phyloP scores from a whole-genome alignment of 2,797 vertebrate species.

The Poeciliopsis paucimaculata region DNA sequence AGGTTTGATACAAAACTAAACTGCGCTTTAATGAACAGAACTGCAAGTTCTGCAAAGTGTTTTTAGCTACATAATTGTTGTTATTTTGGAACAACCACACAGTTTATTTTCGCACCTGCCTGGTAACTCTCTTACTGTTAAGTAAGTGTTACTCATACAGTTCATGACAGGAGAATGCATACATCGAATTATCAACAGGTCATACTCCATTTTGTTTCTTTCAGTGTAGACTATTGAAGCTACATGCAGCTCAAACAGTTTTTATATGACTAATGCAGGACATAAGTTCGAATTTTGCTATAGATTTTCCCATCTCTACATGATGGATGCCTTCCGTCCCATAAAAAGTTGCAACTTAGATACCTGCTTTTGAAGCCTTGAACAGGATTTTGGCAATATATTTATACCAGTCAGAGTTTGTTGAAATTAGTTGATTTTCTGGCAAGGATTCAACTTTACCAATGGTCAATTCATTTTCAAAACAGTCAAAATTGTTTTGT shows the following conservation, averaged over 20 bases:
- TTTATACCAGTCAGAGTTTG: neutral
- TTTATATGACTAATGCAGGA: neutral
- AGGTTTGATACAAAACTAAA: conserved; percentile 66
- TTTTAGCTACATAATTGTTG: conserved; percentile 34
- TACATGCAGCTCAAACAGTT: neutral
- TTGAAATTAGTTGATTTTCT: neutral
- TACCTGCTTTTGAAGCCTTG: neutral
- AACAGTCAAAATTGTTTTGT: neutral
- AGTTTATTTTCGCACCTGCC: conserved; percentile 39
- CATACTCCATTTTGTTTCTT: neutral
- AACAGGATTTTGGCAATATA: neutral
- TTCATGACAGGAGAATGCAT: neutral
- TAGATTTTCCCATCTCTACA: neutral
- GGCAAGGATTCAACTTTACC: neutral
- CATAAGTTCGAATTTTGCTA: neutral
- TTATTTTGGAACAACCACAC: conserved; percentile 58
- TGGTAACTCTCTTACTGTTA: neutral
- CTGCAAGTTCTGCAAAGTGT: conserved; percentile 63
- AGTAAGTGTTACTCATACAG: neutral
- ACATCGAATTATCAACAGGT: neutral
- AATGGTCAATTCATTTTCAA: neutral
- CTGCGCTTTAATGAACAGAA: conserved; percentile 58
- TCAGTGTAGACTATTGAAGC: neutral
- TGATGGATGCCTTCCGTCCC: neutral
- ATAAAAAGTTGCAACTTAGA: neutral